These are phyloP conservation scores for Carassius gibelio DNA, from an alignment of 2,113 vertebrate species.

Conservation along the genomic window DNA sequence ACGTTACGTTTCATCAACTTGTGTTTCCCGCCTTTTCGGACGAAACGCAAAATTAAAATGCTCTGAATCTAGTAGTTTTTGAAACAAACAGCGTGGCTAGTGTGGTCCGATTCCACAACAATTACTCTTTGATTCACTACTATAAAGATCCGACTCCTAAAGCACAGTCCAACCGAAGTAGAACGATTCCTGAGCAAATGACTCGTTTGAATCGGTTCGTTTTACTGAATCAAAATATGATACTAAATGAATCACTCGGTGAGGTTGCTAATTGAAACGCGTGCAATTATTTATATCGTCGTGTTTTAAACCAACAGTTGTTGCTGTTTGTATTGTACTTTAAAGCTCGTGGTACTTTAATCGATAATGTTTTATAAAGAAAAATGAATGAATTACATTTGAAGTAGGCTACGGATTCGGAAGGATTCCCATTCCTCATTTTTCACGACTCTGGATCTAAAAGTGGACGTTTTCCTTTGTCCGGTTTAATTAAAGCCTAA, in stretches of 20 bases:
- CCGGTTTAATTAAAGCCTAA: slow-evolving; percentile 10
- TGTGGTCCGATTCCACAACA: not conserved
- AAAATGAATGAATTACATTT: too few species aligned
- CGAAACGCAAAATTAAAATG: not conserved
- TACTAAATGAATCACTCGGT: not conserved
- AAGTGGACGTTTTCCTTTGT: not conserved
- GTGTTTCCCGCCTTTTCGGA: not conserved
- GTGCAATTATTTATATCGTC: not conserved
- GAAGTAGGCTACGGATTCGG: not conserved
- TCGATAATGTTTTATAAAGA: not conserved
- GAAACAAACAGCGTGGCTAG: not conserved
- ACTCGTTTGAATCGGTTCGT: not conserved
- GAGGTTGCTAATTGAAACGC: not conserved
- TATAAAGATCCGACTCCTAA: not conserved
- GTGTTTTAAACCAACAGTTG: not conserved
- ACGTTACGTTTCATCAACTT: not conserved
- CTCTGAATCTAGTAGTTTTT: not conserved
- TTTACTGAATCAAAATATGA: not conserved
- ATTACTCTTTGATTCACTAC: not conserved
- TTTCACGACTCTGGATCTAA: not conserved
- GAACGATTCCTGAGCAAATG: not conserved
- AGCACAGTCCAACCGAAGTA: not conserved
- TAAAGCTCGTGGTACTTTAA: not conserved
- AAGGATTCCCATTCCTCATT: not conserved
- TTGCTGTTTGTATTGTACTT: not conserved